Evolutionary conservation across 2,888 invertebrate genomes (phyloP).

Genomic region (Eupithecia subumbrata): DNA sequence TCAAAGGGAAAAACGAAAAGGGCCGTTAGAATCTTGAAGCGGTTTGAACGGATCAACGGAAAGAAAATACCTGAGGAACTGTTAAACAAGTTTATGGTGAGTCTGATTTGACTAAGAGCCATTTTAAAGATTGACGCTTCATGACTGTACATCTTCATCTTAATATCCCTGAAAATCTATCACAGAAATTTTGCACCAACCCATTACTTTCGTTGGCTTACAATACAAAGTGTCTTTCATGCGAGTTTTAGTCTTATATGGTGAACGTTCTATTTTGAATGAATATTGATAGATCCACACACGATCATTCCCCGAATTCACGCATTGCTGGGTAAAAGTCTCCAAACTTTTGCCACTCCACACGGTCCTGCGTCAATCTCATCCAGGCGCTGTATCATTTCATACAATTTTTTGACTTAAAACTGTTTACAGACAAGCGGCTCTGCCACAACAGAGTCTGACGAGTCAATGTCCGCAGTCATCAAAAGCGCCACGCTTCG

Average conservation of each 20-base stretch:
- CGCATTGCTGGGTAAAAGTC: no score
- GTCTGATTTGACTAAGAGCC: constrained; percentile 32
- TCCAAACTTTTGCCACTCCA: no score
- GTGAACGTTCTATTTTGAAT: background rate
- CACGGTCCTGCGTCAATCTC: no score
- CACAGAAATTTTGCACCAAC: background rate
- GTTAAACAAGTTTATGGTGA: constrained; percentile 65
- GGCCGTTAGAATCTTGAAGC: constrained; percentile 60
- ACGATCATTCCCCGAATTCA: no score
- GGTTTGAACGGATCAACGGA: constrained; percentile 64
- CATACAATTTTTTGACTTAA: background rate
- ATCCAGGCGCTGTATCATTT: background rate
- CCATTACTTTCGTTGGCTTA: background rate
- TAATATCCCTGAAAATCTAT: background rate
- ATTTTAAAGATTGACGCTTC: background rate
- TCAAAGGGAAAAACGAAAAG: constrained; percentile 58
- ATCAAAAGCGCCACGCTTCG: constrained; percentile 53
- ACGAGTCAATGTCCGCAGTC: constrained; percentile 53
- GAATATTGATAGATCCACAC: background rate
- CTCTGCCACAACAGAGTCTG: constrained; percentile 48
- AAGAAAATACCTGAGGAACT: constrained; percentile 61
- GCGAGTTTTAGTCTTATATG: background rate
- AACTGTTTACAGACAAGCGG: constrained; percentile 42
- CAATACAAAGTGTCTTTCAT: background rate
- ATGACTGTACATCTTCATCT: background rate